phyloP scores from a whole-genome alignment of 2,113 vertebrate genomes.

The Casuarius casuarius region DNA sequence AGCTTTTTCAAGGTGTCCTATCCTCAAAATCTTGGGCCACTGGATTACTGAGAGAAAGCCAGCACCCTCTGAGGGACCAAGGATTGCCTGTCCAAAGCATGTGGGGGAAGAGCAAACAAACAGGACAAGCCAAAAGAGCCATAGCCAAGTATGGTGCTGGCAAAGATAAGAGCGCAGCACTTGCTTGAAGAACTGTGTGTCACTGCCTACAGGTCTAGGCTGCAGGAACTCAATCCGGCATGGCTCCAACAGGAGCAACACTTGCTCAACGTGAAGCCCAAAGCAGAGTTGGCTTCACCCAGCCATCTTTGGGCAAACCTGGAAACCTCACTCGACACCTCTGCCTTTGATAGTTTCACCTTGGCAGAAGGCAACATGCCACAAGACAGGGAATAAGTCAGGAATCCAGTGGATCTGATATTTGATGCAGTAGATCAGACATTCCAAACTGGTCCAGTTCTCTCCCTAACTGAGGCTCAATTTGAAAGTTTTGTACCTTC shows the following conservation, averaged over 20 bases:
- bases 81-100: neutral
- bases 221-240: neutral
- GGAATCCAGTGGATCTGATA: neutral
- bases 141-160: neutral
- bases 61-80: neutral
- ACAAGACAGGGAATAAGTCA: neutral
- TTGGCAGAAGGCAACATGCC: neutral
- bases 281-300: neutral
- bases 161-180: neutral
- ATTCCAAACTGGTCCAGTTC: neutral
- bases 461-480: neutral
- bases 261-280: conserved; percentile 32
- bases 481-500: too few relatives aligned
- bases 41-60: neutral
- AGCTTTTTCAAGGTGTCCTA: neutral
- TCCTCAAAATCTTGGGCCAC: neutral
- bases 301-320: conserved; percentile 31
- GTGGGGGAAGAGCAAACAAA: neutral
- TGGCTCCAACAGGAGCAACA: neutral
- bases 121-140: neutral
- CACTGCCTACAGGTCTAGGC: neutral
- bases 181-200: neutral
- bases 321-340: conserved; percentile 20
- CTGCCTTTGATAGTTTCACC: conserved; percentile 17
- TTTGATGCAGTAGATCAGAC: neutral